phyloP scores from a whole-genome alignment of 2,888 invertebrate genomes.

The Drosophila ezoana region DNA sequence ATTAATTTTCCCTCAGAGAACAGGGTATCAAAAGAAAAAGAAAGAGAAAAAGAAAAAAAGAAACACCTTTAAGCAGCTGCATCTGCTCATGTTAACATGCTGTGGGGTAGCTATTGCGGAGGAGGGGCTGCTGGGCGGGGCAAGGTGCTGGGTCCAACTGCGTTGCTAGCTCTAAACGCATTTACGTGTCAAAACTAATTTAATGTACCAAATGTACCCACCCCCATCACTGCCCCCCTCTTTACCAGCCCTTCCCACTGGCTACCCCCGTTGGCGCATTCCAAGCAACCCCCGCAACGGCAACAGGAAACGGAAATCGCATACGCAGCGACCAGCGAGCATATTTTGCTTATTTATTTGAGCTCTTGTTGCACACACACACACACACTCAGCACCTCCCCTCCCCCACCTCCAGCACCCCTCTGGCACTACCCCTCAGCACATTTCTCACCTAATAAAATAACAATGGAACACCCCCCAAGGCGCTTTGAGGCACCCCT shows the following conservation, averaged over 20 bases:
- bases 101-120: background rate
- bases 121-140: no score
- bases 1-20: no score
- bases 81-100: slow-evolving; percentile 2
- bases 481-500: slow-evolving; percentile 31
- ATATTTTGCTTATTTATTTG: slow-evolving; percentile 74
- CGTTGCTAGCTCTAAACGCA: slow-evolving; percentile 64
- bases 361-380: slow-evolving; percentile 14
- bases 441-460: slow-evolving; percentile 80
- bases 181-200: slow-evolving; percentile 81
- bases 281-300: slow-evolving; percentile 18
- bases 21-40: slow-evolving; percentile 9
- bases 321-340: slow-evolving; percentile 52
- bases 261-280: background rate
- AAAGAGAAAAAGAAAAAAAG: no score
- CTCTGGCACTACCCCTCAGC: slow-evolving; percentile 10
- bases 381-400: background rate
- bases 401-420: background rate
- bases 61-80: slow-evolving; percentile 4
- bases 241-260: background rate
- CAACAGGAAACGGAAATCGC: slow-evolving; percentile 68
- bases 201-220: slow-evolving; percentile 53
- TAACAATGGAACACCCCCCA: slow-evolving; percentile 68
- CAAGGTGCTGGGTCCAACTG: slow-evolving; percentile 18
- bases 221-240: background rate